A percentile compares a stretch with the other conserved stretches of the same genome.
phyloP scores from a whole-genome alignment of 2,888 invertebrate genomes.

The Cheilosia soror region DNA sequence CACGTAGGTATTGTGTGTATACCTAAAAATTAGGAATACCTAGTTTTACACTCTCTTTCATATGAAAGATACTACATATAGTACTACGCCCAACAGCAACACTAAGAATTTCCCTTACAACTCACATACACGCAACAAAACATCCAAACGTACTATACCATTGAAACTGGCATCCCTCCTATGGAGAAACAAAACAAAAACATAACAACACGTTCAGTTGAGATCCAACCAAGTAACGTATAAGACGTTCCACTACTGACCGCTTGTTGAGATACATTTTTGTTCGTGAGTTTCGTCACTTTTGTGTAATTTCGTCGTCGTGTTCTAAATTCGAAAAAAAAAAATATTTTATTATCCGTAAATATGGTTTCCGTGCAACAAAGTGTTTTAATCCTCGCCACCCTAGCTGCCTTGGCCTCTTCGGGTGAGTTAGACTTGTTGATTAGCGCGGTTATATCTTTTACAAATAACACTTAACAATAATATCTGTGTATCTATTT shows the following conservation, averaged over 20 bases:
- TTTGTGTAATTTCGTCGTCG: conserved; percentile 28
- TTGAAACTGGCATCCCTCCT: conserved; percentile 46
- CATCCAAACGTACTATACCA: conserved; percentile 10
- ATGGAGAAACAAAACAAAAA: conserved; percentile 71
- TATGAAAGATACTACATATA: neutral
- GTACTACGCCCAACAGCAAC: conserved; percentile 38
- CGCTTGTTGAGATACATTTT: conserved; percentile 27
- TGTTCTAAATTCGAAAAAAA: conserved; percentile 11
- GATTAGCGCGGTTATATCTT: too few species aligned
- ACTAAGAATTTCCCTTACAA: conserved; percentile 29
- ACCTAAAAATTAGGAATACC: neutral
- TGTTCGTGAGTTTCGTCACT: conserved; percentile 17
- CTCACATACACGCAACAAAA: conserved; percentile 18
- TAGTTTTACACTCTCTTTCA: neutral
- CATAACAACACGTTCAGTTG: conserved; percentile 62
- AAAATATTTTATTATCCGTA: neutral
- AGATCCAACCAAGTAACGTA: conserved; percentile 68
- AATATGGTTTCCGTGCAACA: conserved; percentile 80
- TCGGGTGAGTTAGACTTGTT: conserved; percentile 78
- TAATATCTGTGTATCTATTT: conserved; percentile 27
- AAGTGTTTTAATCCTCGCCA: conserved; percentile 78
- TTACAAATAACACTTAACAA: neutral
- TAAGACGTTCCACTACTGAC: conserved; percentile 46
- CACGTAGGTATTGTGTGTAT: neutral
- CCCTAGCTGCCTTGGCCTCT: conserved; percentile 79